Conservation (phyloP, 2,113 vertebrate genomes). For the Athene noctua region DNA sequence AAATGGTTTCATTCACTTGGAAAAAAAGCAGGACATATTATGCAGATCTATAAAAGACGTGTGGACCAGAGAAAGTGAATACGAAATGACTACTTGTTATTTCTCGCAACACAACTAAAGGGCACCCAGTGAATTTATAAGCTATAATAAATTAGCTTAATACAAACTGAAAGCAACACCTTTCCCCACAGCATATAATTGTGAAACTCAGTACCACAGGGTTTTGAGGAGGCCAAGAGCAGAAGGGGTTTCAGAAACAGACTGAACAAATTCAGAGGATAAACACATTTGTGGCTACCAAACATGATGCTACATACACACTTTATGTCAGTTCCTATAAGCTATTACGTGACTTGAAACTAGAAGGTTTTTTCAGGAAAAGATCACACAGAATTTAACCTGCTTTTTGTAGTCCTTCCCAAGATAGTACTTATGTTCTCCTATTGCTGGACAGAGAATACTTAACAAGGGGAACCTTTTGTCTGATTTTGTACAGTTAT, state of each 20-base stretch:
- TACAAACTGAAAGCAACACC: background rate
- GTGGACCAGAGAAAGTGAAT: background rate
- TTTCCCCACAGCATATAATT: background rate
- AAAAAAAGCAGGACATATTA: background rate
- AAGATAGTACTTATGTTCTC: background rate
- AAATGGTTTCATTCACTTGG: conserved; percentile 3
- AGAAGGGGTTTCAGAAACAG: background rate
- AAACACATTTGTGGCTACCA: background rate
- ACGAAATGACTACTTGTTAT: conserved; percentile 11
- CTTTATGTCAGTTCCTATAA: background rate
- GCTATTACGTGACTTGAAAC: background rate
- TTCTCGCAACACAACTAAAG: background rate
- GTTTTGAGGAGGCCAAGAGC: background rate
- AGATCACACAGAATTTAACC: background rate
- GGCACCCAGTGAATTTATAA: background rate
- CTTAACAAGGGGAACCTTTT: background rate
- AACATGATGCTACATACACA: background rate
- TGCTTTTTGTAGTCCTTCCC: background rate
- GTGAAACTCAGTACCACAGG: background rate
- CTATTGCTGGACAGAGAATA: background rate
- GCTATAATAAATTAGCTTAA: background rate
- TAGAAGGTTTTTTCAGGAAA: background rate
- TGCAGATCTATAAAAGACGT: background rate
- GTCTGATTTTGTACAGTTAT: background rate
- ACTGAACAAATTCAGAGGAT: background rate